Evolutionary conservation across 2,888 invertebrate genomes (phyloP).

Genomic region (Busseola fusca): DNA sequence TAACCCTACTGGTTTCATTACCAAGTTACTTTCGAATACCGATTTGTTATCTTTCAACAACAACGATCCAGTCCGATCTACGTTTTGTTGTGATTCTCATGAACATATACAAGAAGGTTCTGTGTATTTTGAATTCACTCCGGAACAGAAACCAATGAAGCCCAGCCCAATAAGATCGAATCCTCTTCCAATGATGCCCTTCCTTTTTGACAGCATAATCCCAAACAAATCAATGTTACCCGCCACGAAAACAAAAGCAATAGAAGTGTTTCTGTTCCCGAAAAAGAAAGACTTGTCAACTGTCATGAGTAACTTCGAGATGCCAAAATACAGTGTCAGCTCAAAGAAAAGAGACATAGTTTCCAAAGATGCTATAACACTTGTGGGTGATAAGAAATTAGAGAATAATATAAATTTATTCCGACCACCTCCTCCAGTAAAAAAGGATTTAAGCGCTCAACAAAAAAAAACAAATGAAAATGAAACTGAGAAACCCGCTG

Average conservation of each 20-base stretch:
- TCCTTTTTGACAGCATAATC: conserved; percentile 67
- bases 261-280: conserved; percentile 81
- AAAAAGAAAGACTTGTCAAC: conserved; percentile 70
- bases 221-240: conserved; percentile 63
- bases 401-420: conserved; percentile 68
- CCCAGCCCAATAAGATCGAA: conserved; percentile 24
- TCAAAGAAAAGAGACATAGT: conserved; percentile 61
- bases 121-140: conserved; percentile 73
- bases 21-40: conserved; percentile 75
- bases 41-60: conserved; percentile 71
- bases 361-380: conserved; percentile 64
- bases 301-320: conserved; percentile 46
- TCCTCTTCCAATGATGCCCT: conserved; percentile 62
- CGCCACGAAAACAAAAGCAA: conserved; percentile 69
- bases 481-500: conserved; percentile 50
- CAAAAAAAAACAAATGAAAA: conserved; percentile 59
- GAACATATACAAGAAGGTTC: conserved; percentile 77
- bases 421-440: conserved; percentile 64
- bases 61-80: conserved; percentile 72
- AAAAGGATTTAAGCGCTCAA: conserved; percentile 73
- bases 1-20: conserved; percentile 74
- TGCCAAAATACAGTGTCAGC: conserved; percentile 40
- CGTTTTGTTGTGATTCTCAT: conserved; percentile 80
- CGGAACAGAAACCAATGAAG: conserved; percentile 63
- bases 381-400: conserved; percentile 76